These are phyloP conservation scores for Junonia oenone DNA, from an alignment of 2,888 invertebrate genomes.

Conservation along the genomic window DNA sequence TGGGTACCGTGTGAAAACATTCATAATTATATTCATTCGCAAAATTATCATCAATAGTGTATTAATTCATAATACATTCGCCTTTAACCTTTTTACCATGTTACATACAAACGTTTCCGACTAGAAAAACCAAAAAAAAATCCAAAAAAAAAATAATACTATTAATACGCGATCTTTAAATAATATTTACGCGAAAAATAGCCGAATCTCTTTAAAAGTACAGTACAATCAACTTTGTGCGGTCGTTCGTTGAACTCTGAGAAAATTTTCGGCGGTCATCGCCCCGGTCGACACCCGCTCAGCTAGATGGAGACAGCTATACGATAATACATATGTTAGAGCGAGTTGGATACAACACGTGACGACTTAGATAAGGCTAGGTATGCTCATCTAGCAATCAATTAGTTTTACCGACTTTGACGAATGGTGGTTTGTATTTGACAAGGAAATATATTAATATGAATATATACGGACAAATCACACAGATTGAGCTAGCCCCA, in stretches of 20 bases:
- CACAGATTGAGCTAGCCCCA: too few species aligned
- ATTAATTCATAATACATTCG: too few species aligned
- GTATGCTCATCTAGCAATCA: conserved; percentile 37
- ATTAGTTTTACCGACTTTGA: conserved; percentile 18
- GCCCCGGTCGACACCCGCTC: conserved; percentile 54
- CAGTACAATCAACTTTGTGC: conserved; percentile 44
- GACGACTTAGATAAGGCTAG: conserved; percentile 38
- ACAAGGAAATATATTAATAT: too few species aligned
- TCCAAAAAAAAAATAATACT: not conserved
- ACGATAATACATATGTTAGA: conserved; percentile 5
- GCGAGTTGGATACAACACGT: conserved; percentile 36
- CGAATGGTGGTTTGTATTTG: not conserved
- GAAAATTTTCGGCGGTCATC: conserved; percentile 59
- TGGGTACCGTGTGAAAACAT: too few species aligned
- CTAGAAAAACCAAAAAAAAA: not conserved
- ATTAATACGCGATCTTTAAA: not conserved
- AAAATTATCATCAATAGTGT: too few species aligned
- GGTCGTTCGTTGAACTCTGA: conserved; percentile 61
- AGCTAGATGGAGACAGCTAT: conserved; percentile 28
- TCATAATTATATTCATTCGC: too few species aligned
- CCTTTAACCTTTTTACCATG: too few species aligned
- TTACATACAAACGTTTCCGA: too few species aligned
- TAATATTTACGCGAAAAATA: conserved; percentile 27
- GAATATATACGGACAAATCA: too few species aligned
- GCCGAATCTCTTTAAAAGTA: conserved; percentile 5